phyloP scores from a whole-genome alignment of 2,113 vertebrate genomes.

The Crotalus horridus region DNA sequence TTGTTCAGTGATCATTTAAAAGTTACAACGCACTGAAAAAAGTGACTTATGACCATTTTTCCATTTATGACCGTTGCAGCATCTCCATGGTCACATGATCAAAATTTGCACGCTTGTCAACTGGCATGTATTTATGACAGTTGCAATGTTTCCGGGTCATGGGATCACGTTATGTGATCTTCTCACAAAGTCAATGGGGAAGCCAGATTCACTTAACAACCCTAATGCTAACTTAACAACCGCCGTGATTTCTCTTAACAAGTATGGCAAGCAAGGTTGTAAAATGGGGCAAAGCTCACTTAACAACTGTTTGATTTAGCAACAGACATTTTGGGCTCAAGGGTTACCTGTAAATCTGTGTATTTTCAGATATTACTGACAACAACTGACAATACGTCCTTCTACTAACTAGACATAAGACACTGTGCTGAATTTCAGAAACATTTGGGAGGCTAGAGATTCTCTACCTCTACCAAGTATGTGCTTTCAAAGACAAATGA shows the following conservation, averaged over 20 bases:
- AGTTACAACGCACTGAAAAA: neutral
- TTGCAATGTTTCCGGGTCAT: too few relatives aligned
- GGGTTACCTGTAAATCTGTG: neutral
- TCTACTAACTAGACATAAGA: neutral
- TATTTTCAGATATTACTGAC: neutral
- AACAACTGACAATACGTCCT: neutral
- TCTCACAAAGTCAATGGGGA: too few relatives aligned
- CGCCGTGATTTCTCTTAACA: too few relatives aligned
- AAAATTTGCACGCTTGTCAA: too few relatives aligned
- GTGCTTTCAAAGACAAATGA: neutral
- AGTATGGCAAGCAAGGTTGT: too few relatives aligned
- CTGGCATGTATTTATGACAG: too few relatives aligned
- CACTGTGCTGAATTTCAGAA: neutral
- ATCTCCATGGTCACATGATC: neutral
- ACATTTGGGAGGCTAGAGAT: neutral
- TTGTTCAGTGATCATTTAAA: neutral
- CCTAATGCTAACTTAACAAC: too few relatives aligned
- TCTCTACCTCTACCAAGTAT: neutral
- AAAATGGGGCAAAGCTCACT: too few relatives aligned
- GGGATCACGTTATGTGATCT: too few relatives aligned
- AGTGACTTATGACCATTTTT: neutral
- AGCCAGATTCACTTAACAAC: too few relatives aligned
- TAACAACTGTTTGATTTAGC: too few relatives aligned
- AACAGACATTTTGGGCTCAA: too few relatives aligned
- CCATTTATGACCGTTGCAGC: neutral